Conservation (phyloP, 2,113 vertebrate genomes). For the Tauraco erythrolophus region DNA sequence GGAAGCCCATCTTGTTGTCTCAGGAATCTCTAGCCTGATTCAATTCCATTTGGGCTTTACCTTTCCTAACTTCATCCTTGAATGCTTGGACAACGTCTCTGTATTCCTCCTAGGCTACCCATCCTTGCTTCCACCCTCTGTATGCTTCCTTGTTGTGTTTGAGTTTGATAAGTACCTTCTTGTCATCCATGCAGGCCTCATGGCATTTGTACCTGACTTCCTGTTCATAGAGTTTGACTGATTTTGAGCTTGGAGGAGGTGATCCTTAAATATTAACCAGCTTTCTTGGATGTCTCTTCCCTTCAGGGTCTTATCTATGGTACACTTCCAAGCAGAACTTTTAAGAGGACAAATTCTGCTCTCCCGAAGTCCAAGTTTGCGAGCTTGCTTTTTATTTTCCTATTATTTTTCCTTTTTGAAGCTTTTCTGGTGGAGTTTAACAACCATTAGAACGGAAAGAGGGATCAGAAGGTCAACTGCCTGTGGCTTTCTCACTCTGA, state of each 20-base stretch:
- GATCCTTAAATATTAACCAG: background rate
- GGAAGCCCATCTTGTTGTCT: background rate
- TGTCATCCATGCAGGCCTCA: background rate
- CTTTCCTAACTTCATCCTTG: background rate
- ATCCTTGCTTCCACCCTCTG: background rate
- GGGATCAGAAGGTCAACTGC: background rate
- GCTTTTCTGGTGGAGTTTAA: background rate
- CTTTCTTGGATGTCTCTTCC: background rate
- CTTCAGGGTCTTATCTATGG: background rate
- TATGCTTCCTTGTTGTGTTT: background rate
- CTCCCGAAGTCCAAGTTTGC: background rate
- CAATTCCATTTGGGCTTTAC: background rate
- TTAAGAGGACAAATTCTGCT: background rate
- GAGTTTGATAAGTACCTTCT: background rate
- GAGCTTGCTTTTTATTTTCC: background rate
- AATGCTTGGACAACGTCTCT: background rate
- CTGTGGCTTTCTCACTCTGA: background rate
- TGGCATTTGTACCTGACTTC: background rate
- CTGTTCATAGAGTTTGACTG: background rate
- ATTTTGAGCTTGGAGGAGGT: background rate
- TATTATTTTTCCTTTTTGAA: background rate
- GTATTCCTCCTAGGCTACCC: background rate
- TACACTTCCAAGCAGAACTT: background rate
- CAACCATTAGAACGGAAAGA: background rate
- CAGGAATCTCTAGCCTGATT: background rate